phyloP scores from a whole-genome alignment of 2,113 vertebrate genomes.

The Zosterops pallidus region DNA sequence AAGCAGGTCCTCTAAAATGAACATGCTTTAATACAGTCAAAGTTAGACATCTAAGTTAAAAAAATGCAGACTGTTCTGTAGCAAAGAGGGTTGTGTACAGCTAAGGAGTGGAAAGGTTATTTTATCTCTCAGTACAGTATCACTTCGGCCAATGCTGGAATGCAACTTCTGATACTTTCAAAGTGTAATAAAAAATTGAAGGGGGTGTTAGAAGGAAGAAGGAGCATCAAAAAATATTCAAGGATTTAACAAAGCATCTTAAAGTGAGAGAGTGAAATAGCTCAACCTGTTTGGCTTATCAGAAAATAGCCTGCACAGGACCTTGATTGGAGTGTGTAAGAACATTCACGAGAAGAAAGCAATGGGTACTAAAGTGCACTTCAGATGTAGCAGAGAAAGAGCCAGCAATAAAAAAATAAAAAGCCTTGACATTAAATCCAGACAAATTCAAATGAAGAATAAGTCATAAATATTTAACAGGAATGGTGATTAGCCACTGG shows the following conservation, averaged over 20 bases:
- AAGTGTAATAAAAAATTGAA: background rate
- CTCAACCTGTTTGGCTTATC: background rate
- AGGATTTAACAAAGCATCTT: background rate
- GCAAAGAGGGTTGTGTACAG: background rate
- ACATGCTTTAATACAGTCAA: background rate
- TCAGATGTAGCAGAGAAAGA: background rate
- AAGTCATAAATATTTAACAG: constrained; percentile 1
- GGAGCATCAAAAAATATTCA: background rate
- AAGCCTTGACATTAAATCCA: background rate
- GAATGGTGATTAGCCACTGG: background rate
- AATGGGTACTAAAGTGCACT: background rate
- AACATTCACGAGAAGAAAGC: background rate
- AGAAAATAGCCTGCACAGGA: background rate
- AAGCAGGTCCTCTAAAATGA: background rate
- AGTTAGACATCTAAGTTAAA: background rate
- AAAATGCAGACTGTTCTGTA: background rate
- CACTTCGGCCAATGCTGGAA: background rate
- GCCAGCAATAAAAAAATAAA: background rate
- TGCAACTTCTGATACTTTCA: background rate
- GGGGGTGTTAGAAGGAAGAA: background rate
- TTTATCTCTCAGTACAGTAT: background rate
- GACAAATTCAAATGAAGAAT: background rate
- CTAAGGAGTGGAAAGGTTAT: background rate
- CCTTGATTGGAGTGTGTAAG: background rate
- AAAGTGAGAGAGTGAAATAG: background rate